Conservation (phyloP, 2,888 invertebrate genomes). For the Diaperis boleti region DNA sequence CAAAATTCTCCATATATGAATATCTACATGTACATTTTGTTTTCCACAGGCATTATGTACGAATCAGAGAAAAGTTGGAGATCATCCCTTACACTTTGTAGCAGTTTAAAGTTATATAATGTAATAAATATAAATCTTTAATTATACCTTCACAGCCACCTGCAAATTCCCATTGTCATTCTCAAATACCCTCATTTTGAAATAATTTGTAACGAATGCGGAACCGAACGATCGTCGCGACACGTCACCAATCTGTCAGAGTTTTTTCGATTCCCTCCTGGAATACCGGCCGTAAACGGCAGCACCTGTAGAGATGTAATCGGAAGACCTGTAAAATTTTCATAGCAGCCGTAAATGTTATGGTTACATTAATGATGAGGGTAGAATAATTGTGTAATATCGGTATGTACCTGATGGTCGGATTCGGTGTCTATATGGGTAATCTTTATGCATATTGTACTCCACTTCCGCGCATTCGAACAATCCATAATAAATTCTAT, state of each 20-base stretch:
- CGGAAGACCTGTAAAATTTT: slow-evolving; percentile 26
- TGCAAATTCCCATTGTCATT: too few species aligned
- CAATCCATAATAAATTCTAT: slow-evolving; percentile 27
- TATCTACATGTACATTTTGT: too few species aligned
- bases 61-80: too few species aligned
- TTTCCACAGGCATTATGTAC: too few species aligned
- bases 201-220: too few species aligned
- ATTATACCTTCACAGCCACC: too few species aligned
- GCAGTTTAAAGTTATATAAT: too few species aligned
- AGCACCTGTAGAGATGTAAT: slow-evolving; percentile 29
- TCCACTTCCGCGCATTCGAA: slow-evolving; percentile 4
- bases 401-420: slow-evolving; percentile 21
- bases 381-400: slow-evolving; percentile 31
- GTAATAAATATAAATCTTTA: too few species aligned
- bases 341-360: slow-evolving; percentile 26
- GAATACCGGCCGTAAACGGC: neutral
- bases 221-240: too few species aligned
- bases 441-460: slow-evolving; percentile 37
- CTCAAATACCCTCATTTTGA: too few species aligned
- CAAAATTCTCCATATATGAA: too few species aligned
- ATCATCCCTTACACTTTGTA: too few species aligned
- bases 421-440: slow-evolving; percentile 33
- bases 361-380: slow-evolving; percentile 33
- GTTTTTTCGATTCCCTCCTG: neutral
- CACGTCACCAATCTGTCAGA: neutral